Base-by-base conservation (phyloP, 2,888 invertebrate species). In the Brenthis daphne region DNA sequence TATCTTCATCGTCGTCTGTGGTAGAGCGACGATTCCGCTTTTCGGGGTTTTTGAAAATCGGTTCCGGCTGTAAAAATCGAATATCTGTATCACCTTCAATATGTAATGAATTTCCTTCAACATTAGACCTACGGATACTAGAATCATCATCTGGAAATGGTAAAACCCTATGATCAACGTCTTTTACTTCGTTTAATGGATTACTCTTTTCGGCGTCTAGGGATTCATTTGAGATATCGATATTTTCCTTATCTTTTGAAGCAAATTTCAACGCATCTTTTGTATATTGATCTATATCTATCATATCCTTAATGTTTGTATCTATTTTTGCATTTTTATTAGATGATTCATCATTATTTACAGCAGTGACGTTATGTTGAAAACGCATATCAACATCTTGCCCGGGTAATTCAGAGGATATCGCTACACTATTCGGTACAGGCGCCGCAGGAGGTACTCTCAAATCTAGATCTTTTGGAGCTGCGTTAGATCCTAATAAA, bases 1-100 rank as follows among this genome's bases (percentile, higher is more conserved):
- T 94, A 74, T 94, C 94, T 78, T 94, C 94, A 71, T 94, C 94
- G 65, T 94, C 93, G 75, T 94, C 94, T 66, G 93, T 94, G 63
- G 93, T 93, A 43, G 92, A 92, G 1, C 90, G 89, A 57, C 93
- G 88, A 77, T 89, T 85, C 74, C 88, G 81, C 78, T 91, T 92
- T 75, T 89, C 90, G 51, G 89, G 82, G 80, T 86, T 90, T 83
- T 90, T 91, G 73, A 88, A 91, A 72, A 91, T 79, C n/a, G 87
- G 87, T 71, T 89, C 90, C n/a, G 92, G 90, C 76, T 89, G 89
- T 54, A 91, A 80, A 78, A 93, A 89, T 69, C 92, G 80, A 69
- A 91, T 91, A 77, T 92, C 92, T n/a, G 91, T 91, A 77, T 93
- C 93, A 73, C 82, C 82, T 74, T 89, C 89, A 73, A 84, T 85